These are phyloP conservation scores for Orussus abietinus DNA, from an alignment of 1,140 invertebrate species.

Conservation along the genomic window DNA sequence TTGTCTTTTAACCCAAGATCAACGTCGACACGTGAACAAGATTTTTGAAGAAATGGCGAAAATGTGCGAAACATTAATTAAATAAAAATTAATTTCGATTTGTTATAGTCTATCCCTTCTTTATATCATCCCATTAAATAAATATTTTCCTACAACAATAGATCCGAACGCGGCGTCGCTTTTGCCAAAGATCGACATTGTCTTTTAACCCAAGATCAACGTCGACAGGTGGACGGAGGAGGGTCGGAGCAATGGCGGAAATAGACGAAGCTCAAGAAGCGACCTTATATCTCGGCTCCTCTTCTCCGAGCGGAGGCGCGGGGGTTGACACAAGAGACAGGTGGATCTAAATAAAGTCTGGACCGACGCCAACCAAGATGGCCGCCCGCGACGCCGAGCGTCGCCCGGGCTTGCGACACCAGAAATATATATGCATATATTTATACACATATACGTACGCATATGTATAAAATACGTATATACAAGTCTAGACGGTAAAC, in stretches of 20 bases:
- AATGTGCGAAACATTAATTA: background rate
- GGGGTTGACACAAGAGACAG: constrained; percentile 48
- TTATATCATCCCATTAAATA: too few species aligned
- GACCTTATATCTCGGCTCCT: constrained; percentile 29
- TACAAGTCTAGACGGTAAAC: too few species aligned
- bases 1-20: too few species aligned
- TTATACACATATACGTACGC: too few species aligned
- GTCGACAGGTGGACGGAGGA: constrained; percentile 37
- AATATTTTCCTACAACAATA: too few species aligned
- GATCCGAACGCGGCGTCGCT: too few species aligned
- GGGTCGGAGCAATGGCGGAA: constrained; percentile 2
- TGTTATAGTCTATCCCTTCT: background rate
- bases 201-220: constrained; percentile 35
- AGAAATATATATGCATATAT: too few species aligned
- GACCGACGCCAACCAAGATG: constrained; percentile 50
- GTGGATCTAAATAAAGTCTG: constrained; percentile 56
- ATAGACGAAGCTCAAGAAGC: too few species aligned
- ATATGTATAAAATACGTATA: too few species aligned
- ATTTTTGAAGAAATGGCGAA: background rate
- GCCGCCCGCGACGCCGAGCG: constrained; percentile 32
- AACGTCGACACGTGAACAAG: too few species aligned
- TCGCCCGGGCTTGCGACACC: constrained; percentile 5
- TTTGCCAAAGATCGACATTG: too few species aligned
- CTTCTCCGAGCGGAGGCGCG: constrained; percentile 27
- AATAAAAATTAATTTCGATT: background rate